Evolutionary conservation across 2,888 invertebrate genomes (phyloP).

Genomic region (Carpatolechia fugitivella): DNA sequence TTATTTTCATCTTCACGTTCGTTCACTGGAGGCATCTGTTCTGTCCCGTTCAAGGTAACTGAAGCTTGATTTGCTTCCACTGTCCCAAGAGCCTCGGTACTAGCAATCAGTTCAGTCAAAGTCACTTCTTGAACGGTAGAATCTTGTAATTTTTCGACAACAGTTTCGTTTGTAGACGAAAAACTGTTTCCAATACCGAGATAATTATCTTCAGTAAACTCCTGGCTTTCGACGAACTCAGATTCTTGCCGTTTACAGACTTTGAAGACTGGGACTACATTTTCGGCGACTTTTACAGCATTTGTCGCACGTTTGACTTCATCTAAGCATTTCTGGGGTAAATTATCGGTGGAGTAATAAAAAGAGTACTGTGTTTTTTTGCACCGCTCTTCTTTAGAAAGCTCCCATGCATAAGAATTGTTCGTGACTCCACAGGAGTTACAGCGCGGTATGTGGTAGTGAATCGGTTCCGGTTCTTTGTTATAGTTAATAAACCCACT

Average conservation of each 20-base stretch:
- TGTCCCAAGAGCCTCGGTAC: not conserved
- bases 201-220: conserved; percentile 69
- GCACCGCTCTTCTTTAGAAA: conserved; percentile 32
- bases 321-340: conserved; percentile 42
- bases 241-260: conserved; percentile 30
- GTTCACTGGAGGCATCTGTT: conserved; percentile 28
- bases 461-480: conserved; percentile 59
- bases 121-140: conserved; percentile 44
- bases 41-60: conserved; percentile 30
- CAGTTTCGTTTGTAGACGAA: conserved; percentile 51
- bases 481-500: conserved; percentile 64
- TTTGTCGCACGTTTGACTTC: conserved; percentile 10
- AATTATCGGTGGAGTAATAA: conserved; percentile 55
- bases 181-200: conserved; percentile 57
- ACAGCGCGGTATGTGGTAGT: conserved; percentile 67
- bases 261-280: conserved; percentile 45
- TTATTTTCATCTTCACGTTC: conserved; percentile 34
- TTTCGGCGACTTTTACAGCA: conserved; percentile 47
- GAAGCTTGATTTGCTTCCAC: conserved; percentile 12
- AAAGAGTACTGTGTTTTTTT: conserved; percentile 29
- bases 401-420: conserved; percentile 45
- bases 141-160: conserved; percentile 44
- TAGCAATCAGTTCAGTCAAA: not conserved
- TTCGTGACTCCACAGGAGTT: conserved; percentile 49
- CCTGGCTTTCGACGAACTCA: conserved; percentile 67